phyloP scores from a whole-genome alignment of 2,888 invertebrate genomes.

The Acanthosepion pharaonis region DNA sequence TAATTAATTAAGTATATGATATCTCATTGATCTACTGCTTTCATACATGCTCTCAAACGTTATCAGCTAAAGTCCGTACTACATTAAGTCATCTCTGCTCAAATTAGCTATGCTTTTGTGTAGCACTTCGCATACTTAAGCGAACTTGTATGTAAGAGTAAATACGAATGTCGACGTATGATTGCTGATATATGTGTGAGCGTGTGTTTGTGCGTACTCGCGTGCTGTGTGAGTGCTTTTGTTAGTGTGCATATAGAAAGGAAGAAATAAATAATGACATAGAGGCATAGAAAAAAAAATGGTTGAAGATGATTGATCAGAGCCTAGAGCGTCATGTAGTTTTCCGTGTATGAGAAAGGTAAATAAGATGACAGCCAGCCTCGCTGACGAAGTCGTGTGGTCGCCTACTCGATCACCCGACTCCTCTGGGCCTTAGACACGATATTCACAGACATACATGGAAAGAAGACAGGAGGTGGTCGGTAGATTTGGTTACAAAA shows the following conservation, averaged over 20 bases:
- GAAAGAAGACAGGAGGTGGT: not conserved
- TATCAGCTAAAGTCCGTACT: too few relatives aligned
- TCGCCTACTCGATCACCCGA: not conserved
- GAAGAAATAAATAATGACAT: not conserved
- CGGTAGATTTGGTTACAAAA: too few relatives aligned
- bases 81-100: too few relatives aligned
- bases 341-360: not conserved
- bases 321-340: conserved; percentile 17
- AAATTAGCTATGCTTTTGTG: too few relatives aligned
- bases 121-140: not conserved
- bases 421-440: not conserved
- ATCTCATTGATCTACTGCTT: too few relatives aligned
- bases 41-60: too few relatives aligned
- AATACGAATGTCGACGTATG: not conserved
- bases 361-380: not conserved
- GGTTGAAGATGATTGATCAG: not conserved
- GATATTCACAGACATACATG: not conserved
- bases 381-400: not conserved
- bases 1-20: too few relatives aligned
- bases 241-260: not conserved
- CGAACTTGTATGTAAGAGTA: not conserved
- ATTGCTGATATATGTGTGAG: not conserved
- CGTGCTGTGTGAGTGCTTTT: not conserved
- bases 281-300: not conserved
- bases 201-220: not conserved